Conservation (phyloP, 2,113 vertebrate species). For the Illadopsis cleaveri region DNA sequence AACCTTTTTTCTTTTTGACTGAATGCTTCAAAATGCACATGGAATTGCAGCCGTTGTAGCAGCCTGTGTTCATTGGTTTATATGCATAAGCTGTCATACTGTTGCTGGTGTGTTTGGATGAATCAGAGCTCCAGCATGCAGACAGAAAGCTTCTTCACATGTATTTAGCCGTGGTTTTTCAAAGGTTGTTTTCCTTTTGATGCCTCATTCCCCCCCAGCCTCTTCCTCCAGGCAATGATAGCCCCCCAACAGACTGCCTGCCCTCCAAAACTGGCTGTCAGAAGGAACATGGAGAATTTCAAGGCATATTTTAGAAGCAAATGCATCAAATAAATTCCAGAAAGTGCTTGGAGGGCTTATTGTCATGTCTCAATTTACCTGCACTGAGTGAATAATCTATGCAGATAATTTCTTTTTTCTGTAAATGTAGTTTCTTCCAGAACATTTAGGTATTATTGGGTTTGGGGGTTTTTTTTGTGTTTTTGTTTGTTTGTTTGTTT, state of each 20-base stretch:
- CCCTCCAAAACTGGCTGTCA: background rate
- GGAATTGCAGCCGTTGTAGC: background rate
- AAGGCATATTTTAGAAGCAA: constrained; percentile 5
- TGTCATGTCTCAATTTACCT: background rate
- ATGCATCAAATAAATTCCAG: constrained; percentile 9
- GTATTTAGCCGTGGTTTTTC: background rate
- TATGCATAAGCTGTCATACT: background rate
- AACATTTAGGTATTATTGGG: background rate
- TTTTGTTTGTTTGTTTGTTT: background rate
- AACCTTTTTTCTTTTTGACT: background rate
- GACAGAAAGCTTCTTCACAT: background rate
- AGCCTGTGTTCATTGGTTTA: background rate
- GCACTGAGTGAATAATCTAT: background rate
- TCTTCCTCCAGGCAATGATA: background rate
- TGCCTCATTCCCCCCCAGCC: background rate
- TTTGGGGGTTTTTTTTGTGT: background rate
- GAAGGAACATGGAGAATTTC: background rate
- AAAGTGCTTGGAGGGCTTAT: background rate
- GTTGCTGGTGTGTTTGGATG: background rate
- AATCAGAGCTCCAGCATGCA: background rate
- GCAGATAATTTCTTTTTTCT: background rate
- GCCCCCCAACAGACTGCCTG: background rate
- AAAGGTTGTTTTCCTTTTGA: background rate
- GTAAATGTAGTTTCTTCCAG: background rate
- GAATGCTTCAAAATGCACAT: background rate